A percentile compares a stretch with the other conserved stretches of the same genome.
phyloP scores from a whole-genome alignment of 2,113 vertebrate species.

The Mus pahari region DNA sequence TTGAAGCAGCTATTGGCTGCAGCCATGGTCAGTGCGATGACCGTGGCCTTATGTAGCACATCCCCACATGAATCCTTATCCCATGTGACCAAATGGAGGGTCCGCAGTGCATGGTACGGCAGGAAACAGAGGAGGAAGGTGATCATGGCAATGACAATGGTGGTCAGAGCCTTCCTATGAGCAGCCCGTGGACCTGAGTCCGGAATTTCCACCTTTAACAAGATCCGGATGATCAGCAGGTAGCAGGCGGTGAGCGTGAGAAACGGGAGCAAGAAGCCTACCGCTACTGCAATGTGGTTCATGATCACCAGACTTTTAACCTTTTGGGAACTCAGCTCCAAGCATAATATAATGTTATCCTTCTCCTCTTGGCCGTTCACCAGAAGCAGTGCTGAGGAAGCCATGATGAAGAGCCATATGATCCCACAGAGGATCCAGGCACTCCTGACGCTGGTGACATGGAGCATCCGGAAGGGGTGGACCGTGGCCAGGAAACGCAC shows the following conservation, averaged over 20 bases:
- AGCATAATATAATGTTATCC: slow-evolving; percentile 63
- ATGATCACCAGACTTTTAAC: slow-evolving; percentile 42
- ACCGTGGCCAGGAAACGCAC: slow-evolving; percentile 86
- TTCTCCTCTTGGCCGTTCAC: not conserved
- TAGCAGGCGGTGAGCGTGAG: slow-evolving; percentile 86
- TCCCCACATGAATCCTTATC: accelerated
- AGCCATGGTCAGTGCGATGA: slow-evolving; percentile 85
- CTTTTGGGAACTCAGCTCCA: slow-evolving; percentile 82
- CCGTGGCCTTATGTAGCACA: slow-evolving; percentile 78
- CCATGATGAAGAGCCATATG: slow-evolving; percentile 85
- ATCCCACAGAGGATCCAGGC: slow-evolving; percentile 79
- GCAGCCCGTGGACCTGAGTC: not conserved
- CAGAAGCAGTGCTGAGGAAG: slow-evolving; percentile 74
- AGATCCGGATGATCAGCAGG: slow-evolving; percentile 81
- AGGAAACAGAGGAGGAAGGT: slow-evolving; percentile 89
- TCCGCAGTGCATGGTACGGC: slow-evolving; percentile 87
- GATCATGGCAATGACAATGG: slow-evolving; percentile 85
- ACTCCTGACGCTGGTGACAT: slow-evolving; percentile 69
- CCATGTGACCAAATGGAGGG: slow-evolving; percentile 78
- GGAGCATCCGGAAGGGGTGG: slow-evolving; percentile 80
- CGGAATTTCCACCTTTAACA: slow-evolving; percentile 73
- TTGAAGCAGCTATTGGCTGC: slow-evolving; percentile 87
- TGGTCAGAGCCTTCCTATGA: slow-evolving; percentile 85
- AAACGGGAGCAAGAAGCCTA: slow-evolving; percentile 88
- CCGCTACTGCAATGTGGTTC: slow-evolving; percentile 82